These are phyloP conservation scores for Megaceryle maxima DNA, from an alignment of 2,113 vertebrate genomes.

Conservation along the genomic window DNA sequence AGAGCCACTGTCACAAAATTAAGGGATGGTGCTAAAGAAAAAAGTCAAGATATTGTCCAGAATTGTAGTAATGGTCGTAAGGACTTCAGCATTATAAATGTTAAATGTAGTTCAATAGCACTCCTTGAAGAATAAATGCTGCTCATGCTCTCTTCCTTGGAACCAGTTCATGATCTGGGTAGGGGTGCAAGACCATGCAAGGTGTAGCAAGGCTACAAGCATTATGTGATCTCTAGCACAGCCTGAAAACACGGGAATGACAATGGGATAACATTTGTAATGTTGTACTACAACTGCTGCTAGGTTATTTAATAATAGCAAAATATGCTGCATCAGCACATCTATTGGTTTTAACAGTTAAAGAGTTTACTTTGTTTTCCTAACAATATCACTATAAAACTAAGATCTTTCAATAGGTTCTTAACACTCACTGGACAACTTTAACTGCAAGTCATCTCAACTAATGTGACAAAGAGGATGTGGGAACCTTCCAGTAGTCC, in stretches of 20 bases:
- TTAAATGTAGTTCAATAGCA: neutral
- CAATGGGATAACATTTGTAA: slow-evolving; percentile 22
- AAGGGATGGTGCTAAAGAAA: neutral
- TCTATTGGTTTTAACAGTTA: slow-evolving; percentile 54
- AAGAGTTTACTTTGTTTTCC: slow-evolving; percentile 52
- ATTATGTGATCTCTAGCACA: neutral
- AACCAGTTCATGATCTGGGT: neutral
- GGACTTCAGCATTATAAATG: neutral
- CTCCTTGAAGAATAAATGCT: neutral
- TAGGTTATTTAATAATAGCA: slow-evolving; percentile 43
- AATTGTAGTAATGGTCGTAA: neutral
- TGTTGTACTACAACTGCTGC: slow-evolving; percentile 21
- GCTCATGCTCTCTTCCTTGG: neutral
- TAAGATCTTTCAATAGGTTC: slow-evolving; percentile 80
- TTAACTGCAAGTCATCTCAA: slow-evolving; percentile 81
- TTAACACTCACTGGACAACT: slow-evolving; percentile 84
- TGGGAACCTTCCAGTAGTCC: slow-evolving; percentile 96
- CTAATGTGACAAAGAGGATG: slow-evolving; percentile 84
- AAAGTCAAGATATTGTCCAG: neutral
- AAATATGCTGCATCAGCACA: neutral
- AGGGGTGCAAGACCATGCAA: neutral
- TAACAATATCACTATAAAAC: slow-evolving; percentile 71
- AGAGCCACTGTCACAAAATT: neutral
- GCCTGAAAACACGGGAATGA: slow-evolving; percentile 72
- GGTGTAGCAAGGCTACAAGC: neutral